Evolutionary conservation across 2,113 vertebrate genomes (phyloP).

Genomic region (Phaethon lepturus): DNA sequence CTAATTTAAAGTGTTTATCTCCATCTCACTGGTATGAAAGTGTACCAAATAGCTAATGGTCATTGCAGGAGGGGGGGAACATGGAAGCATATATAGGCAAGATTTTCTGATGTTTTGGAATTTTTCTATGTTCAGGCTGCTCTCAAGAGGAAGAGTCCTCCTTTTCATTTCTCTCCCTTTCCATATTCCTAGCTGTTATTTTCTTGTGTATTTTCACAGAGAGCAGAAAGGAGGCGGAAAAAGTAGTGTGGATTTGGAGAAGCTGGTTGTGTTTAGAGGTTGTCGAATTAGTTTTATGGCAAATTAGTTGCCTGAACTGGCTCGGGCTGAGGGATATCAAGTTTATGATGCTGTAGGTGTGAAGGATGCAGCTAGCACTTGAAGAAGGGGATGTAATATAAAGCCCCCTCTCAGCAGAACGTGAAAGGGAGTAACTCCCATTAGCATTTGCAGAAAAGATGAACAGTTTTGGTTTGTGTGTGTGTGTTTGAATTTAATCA

Average conservation of each 20-base stretch:
- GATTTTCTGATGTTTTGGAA: background rate
- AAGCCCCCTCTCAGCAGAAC: background rate
- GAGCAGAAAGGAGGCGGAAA: background rate
- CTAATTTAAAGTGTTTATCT: background rate
- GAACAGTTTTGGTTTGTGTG: background rate
- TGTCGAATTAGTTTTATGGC: background rate
- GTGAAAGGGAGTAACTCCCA: background rate
- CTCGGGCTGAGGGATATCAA: background rate
- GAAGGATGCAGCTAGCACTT: background rate
- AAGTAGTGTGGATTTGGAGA: background rate
- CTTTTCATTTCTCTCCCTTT: background rate
- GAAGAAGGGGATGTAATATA: background rate
- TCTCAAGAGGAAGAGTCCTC: background rate
- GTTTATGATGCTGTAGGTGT: background rate
- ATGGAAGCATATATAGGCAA: background rate
- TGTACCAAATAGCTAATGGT: background rate
- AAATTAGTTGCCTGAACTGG: background rate
- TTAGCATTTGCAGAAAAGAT: background rate
- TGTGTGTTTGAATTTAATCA: background rate
- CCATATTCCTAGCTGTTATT: background rate
- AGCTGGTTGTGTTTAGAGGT: background rate
- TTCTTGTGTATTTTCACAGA: background rate
- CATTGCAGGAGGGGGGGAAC: fast-evolving
- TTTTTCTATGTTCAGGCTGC: background rate
- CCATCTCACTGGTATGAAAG: background rate